These are phyloP conservation scores for Bergia puertoricense DNA, from an alignment of 92 coral and sea anemone species.

Conservation along the genomic window DNA sequence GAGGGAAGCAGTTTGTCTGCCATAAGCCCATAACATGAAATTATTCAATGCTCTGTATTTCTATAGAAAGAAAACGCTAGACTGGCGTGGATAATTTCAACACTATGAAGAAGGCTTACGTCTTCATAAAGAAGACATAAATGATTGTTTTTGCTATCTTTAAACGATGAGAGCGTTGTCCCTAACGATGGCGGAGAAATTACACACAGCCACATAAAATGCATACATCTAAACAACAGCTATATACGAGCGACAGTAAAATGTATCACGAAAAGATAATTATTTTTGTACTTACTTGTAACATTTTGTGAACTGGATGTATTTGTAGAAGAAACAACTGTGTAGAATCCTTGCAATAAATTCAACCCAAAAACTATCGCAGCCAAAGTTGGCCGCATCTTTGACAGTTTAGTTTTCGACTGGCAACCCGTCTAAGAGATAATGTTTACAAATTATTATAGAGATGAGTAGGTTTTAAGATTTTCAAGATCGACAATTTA, in stretches of 20 bases:
- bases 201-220: neutral
- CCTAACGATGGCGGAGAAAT: neutral
- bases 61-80: too few species aligned
- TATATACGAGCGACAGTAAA: neutral
- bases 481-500: neutral
- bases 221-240: neutral
- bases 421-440: neutral
- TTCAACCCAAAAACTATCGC: neutral
- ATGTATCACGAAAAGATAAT: neutral
- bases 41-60: neutral
- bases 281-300: neutral
- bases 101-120: neutral
- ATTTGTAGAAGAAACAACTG: constrained; percentile 1
- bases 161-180: neutral
- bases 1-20: neutral
- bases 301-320: neutral
- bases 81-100: neutral
- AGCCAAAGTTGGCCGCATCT: constrained; percentile 14
- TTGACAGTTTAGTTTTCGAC: neutral
- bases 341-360: neutral
- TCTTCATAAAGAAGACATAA: neutral
- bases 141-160: neutral
- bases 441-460: constrained; percentile 15
- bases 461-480: neutral
- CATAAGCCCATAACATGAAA: neutral